These are phyloP conservation scores for Ganaspis brasiliensis DNA, from an alignment of 2,888 invertebrate species.

Conservation along the genomic window DNA sequence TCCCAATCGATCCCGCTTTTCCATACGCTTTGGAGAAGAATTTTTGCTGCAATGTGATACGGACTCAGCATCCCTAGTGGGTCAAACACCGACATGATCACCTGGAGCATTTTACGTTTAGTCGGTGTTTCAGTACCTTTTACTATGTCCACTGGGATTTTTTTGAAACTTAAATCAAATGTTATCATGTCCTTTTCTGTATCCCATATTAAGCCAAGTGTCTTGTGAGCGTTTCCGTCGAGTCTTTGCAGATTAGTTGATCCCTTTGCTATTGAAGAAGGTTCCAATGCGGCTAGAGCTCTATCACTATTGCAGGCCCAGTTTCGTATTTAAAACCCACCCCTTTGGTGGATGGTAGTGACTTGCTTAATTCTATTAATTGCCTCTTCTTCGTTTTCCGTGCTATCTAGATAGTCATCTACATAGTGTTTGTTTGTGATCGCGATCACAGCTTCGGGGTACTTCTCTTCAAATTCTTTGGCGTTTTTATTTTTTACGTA, in stretches of 20 bases:
- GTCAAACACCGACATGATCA: conserved; percentile 69
- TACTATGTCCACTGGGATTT: not conserved
- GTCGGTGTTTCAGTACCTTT: conserved; percentile 46
- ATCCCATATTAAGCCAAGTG: conserved; percentile 25
- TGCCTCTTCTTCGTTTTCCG: conserved; percentile 60
- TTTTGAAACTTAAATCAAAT: conserved; percentile 19
- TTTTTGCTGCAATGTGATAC: conserved; percentile 43
- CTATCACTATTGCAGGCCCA: conserved; percentile 57
- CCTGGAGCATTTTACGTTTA: conserved; percentile 57
- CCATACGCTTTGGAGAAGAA: conserved; percentile 68
- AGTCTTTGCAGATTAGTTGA: conserved; percentile 55
- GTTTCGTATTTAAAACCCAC: conserved; percentile 60
- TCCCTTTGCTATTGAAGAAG: not conserved
- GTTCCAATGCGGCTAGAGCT: conserved; percentile 18
- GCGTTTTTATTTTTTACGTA: conserved; percentile 62
- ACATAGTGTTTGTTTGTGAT: conserved; percentile 67
- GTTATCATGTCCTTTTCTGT: not conserved
- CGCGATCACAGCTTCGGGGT: conserved; percentile 56
- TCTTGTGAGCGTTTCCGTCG: conserved; percentile 23
- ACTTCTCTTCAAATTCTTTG: too few species aligned
- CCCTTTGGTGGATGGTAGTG: not conserved
- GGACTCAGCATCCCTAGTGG: conserved; percentile 66
- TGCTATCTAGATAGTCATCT: conserved; percentile 59
- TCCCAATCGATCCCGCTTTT: conserved; percentile 60
- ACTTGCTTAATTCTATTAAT: conserved; percentile 54